Evolutionary conservation across 2,797 vertebrate genomes (phyloP).

Genomic region (Sciurus vulgaris): DNA sequence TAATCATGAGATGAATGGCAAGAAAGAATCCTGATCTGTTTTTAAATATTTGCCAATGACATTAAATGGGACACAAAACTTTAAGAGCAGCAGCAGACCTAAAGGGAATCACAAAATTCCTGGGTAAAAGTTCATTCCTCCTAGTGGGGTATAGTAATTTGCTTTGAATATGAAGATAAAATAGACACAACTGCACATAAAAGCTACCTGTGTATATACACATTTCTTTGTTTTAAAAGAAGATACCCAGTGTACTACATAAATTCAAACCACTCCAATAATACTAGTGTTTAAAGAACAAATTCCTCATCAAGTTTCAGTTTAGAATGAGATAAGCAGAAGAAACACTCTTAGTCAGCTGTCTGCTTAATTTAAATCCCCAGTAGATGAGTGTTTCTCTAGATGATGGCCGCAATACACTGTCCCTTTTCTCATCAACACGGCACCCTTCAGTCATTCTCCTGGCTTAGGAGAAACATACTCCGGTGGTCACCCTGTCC

Average conservation of each 20-base stretch:
- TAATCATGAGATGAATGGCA: constrained; percentile 22
- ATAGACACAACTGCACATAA: not conserved
- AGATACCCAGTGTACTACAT: not conserved
- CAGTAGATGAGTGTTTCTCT: not conserved
- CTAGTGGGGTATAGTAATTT: not conserved
- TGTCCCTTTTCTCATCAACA: not conserved
- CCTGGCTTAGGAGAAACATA: constrained; percentile 32
- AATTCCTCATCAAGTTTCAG: not conserved
- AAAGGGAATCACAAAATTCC: not conserved
- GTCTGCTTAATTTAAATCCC: not conserved
- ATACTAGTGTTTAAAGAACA: not conserved
- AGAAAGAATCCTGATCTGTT: constrained; percentile 2
- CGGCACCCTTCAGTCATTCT: not conserved
- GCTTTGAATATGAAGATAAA: constrained; percentile 44
- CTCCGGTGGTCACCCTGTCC: not conserved
- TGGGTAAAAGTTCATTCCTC: not conserved
- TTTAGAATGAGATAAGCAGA: not conserved
- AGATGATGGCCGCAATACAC: not conserved
- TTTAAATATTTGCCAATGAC: constrained; percentile 37
- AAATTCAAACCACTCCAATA: constrained; percentile 8
- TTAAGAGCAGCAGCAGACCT: not conserved
- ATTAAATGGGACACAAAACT: not conserved
- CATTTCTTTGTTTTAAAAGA: not conserved
- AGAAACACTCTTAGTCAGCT: not conserved
- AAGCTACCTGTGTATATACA: not conserved